Evolutionary conservation across 2,113 vertebrate species (phyloP), one percentile per base, ranked within the genome.

Genomic region (Rallus limicola): DNA sequence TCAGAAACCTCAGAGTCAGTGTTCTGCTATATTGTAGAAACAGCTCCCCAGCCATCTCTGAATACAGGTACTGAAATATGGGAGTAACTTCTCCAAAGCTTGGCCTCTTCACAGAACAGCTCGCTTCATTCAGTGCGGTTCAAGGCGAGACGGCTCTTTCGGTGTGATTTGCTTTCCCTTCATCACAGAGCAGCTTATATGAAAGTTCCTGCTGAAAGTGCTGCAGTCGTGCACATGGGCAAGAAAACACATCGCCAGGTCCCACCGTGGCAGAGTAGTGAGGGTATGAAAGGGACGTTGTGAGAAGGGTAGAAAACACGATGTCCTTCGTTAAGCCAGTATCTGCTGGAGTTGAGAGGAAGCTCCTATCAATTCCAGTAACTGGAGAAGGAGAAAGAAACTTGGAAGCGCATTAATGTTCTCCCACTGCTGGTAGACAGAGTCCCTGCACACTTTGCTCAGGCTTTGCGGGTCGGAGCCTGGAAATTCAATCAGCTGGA

Each of bases 401-500:
- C 63, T 56, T 71, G 80, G 76, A 74, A 80, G 48, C 3, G 2
- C 19, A 5, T 20, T 71, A 76, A 78, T 88, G 56, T 67, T 72
- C 60, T 81, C 16, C 69, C 42, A 1, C 48, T 88, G 64, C 71
- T 46, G 34, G 34, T 86, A 38, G 44, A 34, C 28, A 50, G 46
- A 64, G 18, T 90, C 56, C 56, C 33, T 65, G 48, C n/a, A 62
- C 29, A 50, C 10, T 71, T 81, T 70, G 58, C 67, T 82, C 87
- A 55, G 65, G 19, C 63, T 95, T 69, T 63, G 68, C 70, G 64
- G 28, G 80, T 26, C 76, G 38, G 59, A 92, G 59, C 36, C 71
- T 96, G 88, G 85, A 86, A 92, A 64, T 83, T 52, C 13, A 13
- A 68, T 94, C 71, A 88, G 52, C 68, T 88, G 88, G 64, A 77